Conservation (phyloP, 2,797 vertebrate genomes). For the Syngnathus acus region DNA sequence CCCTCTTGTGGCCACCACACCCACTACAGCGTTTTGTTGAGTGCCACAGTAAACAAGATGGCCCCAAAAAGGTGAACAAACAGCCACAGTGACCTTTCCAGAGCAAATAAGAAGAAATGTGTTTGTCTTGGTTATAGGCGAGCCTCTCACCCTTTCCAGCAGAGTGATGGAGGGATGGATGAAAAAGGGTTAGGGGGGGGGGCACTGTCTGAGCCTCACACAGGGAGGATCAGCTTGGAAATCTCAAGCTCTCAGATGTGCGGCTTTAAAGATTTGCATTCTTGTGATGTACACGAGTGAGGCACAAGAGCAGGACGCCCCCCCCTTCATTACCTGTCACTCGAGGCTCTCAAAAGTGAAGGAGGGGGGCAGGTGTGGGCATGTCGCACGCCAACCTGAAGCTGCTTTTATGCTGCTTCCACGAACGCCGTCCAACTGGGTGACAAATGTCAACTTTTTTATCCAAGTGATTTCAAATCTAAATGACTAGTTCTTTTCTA, state of each 20-base stretch:
- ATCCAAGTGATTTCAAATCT: no score
- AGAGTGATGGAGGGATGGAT: slow-evolving; percentile 24
- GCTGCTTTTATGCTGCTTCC: background rate
- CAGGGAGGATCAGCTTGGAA: slow-evolving; percentile 62
- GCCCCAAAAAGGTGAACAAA: background rate
- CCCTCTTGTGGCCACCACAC: slow-evolving; percentile 54
- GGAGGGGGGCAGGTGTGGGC: slow-evolving; percentile 6
- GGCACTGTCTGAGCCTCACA: slow-evolving; percentile 54
- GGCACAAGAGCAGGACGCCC: slow-evolving; percentile 28
- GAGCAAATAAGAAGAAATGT: slow-evolving; percentile 8
- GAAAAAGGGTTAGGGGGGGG: slow-evolving; percentile 24
- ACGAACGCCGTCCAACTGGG: background rate
- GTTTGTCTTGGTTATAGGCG: slow-evolving; percentile 58
- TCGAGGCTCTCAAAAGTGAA: slow-evolving; percentile 15
- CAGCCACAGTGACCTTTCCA: background rate
- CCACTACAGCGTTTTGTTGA: background rate
- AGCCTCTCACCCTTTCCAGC: slow-evolving; percentile 36
- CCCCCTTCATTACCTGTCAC: slow-evolving; percentile 46
- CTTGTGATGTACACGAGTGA: slow-evolving; percentile 51
- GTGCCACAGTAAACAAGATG: background rate
- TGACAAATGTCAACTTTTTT: background rate
- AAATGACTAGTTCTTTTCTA: background rate
- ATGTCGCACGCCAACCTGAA: background rate
- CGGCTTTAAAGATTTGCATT: slow-evolving; percentile 65
- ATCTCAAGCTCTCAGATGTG: slow-evolving; percentile 54